These are phyloP conservation scores for Streblospio benedicti DNA, from an alignment of 1,140 invertebrate species.

Conservation along the genomic window DNA sequence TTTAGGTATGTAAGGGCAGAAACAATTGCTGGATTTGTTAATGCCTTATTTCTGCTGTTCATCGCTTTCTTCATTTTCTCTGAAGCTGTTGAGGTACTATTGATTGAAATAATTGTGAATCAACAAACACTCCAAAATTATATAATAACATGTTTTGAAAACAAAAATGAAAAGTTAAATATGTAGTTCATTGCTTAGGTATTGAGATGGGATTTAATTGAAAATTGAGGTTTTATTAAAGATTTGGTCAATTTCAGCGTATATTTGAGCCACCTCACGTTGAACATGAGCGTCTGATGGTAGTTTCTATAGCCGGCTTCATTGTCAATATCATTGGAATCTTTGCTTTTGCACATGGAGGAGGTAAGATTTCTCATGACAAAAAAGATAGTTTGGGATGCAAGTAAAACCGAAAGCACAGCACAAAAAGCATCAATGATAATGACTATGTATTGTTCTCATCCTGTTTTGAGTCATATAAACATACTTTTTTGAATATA, in stretches of 20 bases:
- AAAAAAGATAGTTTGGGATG: too few relatives aligned
- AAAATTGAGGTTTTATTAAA: too few relatives aligned
- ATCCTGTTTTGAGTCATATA: too few relatives aligned
- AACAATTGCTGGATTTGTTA: constrained; percentile 91
- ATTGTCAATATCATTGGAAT: constrained; percentile 92
- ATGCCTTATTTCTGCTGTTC: constrained; percentile 88
- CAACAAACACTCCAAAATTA: neutral
- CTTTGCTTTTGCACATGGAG: constrained; percentile 71
- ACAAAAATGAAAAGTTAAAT: neutral
- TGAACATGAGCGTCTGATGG: constrained; percentile 52
- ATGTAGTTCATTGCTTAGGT: neutral
- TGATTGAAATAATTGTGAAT: neutral
- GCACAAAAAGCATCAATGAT: too few relatives aligned
- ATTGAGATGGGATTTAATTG: too few relatives aligned
- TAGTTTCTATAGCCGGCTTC: constrained; percentile 86
- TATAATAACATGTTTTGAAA: neutral
- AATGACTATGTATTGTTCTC: too few relatives aligned
- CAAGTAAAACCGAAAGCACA: too few relatives aligned
- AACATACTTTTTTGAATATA: too few relatives aligned
- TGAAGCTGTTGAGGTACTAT: constrained; percentile 72
- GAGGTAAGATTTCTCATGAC: too few relatives aligned
- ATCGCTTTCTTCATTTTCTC: constrained; percentile 95
- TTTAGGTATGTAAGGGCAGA: constrained; percentile 72
- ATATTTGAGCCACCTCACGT: constrained; percentile 55
- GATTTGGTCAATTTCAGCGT: constrained; percentile 42